Percentiles rank a stretch among this genome's conserved stretches.
These are phyloP conservation scores for Tapirus terrestris DNA, from an alignment of 2,113 vertebrate genomes.

Conservation along the genomic window DNA sequence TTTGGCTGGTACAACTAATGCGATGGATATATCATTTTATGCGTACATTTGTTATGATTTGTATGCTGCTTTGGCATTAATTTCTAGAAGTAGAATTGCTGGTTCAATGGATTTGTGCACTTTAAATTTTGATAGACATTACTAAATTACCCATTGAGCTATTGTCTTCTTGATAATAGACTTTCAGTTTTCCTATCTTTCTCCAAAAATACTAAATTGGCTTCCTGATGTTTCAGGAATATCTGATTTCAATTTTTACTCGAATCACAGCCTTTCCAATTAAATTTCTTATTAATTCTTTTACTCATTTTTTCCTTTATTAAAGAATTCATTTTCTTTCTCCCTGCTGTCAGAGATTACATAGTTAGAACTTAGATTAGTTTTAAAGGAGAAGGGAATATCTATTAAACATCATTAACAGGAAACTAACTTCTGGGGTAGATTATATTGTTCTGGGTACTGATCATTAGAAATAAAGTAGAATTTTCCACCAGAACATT, in stretches of 20 bases:
- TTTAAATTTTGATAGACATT: not conserved
- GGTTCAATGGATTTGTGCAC: not conserved
- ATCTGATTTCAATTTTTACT: conserved; percentile 5
- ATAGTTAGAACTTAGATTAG: not conserved
- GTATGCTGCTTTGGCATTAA: not conserved
- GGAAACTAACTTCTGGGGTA: not conserved
- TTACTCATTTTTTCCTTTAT: not conserved
- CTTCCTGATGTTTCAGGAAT: not conserved
- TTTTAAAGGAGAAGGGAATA: not conserved
- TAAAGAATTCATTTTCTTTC: not conserved
- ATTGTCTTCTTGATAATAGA: not conserved
- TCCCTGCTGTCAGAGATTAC: not conserved
- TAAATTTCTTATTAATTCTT: not conserved
- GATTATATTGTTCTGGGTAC: not conserved
- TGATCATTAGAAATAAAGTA: conserved; percentile 14
- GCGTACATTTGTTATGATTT: not conserved
- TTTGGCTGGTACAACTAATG: not conserved
- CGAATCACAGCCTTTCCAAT: not conserved
- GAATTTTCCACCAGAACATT: not conserved
- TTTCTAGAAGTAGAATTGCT: not conserved
- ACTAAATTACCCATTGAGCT: not conserved
- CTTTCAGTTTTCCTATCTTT: not conserved
- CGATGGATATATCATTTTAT: not conserved
- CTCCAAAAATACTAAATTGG: not conserved
- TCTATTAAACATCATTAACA: not conserved